These are phyloP conservation scores for Apis laboriosa DNA, from an alignment of 1,140 invertebrate species.

Conservation along the genomic window DNA sequence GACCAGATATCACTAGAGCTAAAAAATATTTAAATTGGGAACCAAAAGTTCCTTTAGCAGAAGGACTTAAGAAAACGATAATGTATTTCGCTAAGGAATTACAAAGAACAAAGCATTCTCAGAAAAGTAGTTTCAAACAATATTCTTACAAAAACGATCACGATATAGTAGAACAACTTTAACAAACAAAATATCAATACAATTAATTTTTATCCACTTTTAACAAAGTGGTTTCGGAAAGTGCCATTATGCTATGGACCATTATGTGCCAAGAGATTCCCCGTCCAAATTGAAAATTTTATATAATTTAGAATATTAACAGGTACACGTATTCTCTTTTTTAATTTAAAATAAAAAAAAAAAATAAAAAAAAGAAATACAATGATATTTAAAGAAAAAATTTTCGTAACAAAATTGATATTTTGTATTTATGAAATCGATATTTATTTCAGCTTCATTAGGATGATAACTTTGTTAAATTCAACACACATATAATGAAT, in stretches of 20 bases:
- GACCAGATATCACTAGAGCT: slow-evolving; percentile 96
- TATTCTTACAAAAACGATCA: slow-evolving; percentile 77
- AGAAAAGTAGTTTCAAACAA: slow-evolving; percentile 70
- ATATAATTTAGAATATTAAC: slow-evolving; percentile 36
- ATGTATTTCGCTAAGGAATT: slow-evolving; percentile 95
- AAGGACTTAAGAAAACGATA: slow-evolving; percentile 93
- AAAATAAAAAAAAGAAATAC: background rate
- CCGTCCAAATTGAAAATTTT: slow-evolving; percentile 63
- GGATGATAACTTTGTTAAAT: background rate
- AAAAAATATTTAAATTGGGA: slow-evolving; percentile 94
- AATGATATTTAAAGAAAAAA: too few relatives aligned
- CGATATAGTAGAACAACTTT: slow-evolving; percentile 79
- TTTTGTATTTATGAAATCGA: background rate
- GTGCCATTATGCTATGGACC: slow-evolving; percentile 64
- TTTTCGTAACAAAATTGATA: background rate
- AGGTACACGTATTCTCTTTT: background rate
- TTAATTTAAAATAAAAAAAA: slow-evolving; percentile 1
- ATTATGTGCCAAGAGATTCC: slow-evolving; percentile 63
- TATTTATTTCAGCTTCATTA: slow-evolving; percentile 14
- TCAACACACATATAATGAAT: background rate
- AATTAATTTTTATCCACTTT: slow-evolving; percentile 51
- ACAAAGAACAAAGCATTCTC: slow-evolving; percentile 82
- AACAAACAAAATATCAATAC: slow-evolving; percentile 44
- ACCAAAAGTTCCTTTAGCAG: slow-evolving; percentile 93
- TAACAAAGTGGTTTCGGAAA: slow-evolving; percentile 49